Evolutionary conservation across 2,113 vertebrate species (phyloP), one percentile per base, ranked within the genome.

Genomic region (Corvus hawaiiensis): DNA sequence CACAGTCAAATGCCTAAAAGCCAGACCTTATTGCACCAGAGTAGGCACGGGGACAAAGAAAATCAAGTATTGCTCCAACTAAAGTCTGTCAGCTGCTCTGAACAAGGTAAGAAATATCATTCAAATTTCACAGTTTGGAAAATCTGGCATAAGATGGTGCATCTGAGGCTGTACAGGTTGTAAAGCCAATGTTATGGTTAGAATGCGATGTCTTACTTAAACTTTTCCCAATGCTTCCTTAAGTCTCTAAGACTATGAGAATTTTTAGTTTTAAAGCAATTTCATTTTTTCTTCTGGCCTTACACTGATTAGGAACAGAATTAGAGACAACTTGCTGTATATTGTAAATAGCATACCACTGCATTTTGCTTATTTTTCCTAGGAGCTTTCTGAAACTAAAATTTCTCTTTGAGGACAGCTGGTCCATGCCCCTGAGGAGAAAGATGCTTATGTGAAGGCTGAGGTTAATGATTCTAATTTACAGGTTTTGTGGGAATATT

Each of bases 381-480:
- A 66, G 78, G 63, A 91, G 43, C 21, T 86, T 91, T 94, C 43
- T 78, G 68, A 90, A 90, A 85, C 35, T 27, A 63, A 87, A 93
- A 90, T 90, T 80, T 93, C 51, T 83, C 17, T 90, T 90, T 71
- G 63, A 67, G 48, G 56, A 93, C 68, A 95, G 90, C 68, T 81
- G 87, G 43, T 81, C 61, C 24, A 22, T 78, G 64, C 68, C 85
- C 44, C 55, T n/a, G 64, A 94, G 90, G 52, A 93, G 90, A 88
- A 95, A 63, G 46, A 71, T 86, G 82, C 58, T 94, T 87, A 79
- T 76, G n/a, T 75, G 51, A 84, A 90, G 33, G 51, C 43, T 90
- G 64, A 83, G 68, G 63, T 91, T 96, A 96, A 91, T 77, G 19
- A 93, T 86, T 84, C 94, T 88, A 90, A 80, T 86, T 91, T 93